Evolutionary conservation across 2,113 vertebrate species (phyloP).

Genomic region (Miniopterus natalensis): DNA sequence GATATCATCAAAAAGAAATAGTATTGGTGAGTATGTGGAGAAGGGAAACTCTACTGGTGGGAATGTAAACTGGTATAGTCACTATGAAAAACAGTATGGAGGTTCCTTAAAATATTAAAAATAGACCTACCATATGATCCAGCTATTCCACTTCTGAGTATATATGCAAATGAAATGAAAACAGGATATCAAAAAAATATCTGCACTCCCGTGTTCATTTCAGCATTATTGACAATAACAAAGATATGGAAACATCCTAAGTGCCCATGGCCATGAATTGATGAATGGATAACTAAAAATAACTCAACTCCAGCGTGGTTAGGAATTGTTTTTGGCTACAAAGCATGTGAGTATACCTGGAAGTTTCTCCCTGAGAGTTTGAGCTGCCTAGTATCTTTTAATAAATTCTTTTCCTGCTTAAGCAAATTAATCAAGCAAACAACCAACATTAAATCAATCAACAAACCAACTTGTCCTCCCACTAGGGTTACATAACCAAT

Average conservation of each 20-base stretch:
- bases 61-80: not conserved
- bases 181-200: not conserved
- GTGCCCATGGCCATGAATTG: not conserved
- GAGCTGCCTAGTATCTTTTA: not conserved
- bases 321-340: not conserved
- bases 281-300: not conserved
- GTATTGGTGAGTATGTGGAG: not conserved
- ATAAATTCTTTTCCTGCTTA: not conserved
- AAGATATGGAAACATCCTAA: not conserved
- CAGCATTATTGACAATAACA: not conserved
- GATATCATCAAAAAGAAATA: not conserved
- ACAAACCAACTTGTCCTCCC: not conserved
- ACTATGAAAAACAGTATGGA: not conserved
- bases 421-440: not conserved
- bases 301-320: not conserved
- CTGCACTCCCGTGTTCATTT: not conserved
- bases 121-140: not conserved
- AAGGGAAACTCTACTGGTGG: not conserved
- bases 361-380: not conserved
- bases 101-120: not conserved
- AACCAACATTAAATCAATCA: slow-evolving; percentile 24
- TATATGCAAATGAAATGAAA: not conserved
- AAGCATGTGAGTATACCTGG: not conserved
- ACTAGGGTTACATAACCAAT: not conserved
- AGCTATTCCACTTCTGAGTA: not conserved